Evolutionary conservation across 2,113 vertebrate species (phyloP), one percentile per base, ranked within the genome.

Genomic region (Chitala chitala): DNA sequence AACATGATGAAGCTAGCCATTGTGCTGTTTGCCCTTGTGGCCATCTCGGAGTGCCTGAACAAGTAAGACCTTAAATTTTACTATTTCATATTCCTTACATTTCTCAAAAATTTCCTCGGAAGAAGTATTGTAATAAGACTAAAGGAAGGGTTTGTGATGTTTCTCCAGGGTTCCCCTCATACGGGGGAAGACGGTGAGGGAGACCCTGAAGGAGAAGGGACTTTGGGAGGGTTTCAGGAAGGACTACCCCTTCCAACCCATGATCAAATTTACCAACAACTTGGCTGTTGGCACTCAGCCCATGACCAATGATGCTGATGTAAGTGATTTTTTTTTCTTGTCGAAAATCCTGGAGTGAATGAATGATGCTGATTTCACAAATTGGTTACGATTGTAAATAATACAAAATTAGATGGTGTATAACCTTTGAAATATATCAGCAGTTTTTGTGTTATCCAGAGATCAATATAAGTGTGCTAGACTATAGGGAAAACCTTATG

Each of bases 271-370:
- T 50, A 50, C 76, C 22, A 3, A 44, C 0, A 22, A 44, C 29
- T 79, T 64, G 22, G 76, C 63, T 0, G 78, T 77, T 3, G 78
- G 73, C 6, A 17, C 0, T 2, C 44, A 75, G 72, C 10, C 72
- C 17, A 77, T 87, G 83, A 83, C 84, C 68, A 86, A 86, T 1
- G 79, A 85, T 26, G 80, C 82, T 73, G 75, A 85, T 13, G 86
- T 85, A 77, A 83, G 81, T 38, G 3, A 38, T 20, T 4, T 1
- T 6, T 26, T 13, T 61, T 61, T 10, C 58, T 4, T 6, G 20
- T 8, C 38, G 1, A 7, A 15, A 38, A 38, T 63, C 59, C n/a
- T 36, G 20, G 31, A 33, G 31, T 63, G 31, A 38, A 38, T 63
- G 12, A 46, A n/a, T n/a, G n/a, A n/a, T n/a, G n/a, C 44, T 6